Conservation (phyloP, 2,888 invertebrate genomes). For the Folsomia candida region DNA sequence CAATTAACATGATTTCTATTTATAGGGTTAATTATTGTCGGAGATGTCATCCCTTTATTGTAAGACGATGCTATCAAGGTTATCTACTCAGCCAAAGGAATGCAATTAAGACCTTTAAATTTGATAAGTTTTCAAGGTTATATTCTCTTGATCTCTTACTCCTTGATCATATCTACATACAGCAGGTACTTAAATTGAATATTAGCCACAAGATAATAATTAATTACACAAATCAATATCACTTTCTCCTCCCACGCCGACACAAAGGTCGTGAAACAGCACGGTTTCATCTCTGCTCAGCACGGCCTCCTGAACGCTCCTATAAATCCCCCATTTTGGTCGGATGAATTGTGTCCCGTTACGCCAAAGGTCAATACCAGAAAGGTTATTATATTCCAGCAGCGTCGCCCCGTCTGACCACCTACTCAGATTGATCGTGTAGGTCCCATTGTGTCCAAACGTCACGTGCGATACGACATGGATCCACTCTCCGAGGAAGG, state of each 20-base stretch:
- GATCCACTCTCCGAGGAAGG: slow-evolving; percentile 36
- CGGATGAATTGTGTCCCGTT: slow-evolving; percentile 12
- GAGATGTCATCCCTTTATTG: no score
- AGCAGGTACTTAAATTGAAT: no score
- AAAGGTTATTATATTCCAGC: slow-evolving; percentile 7
- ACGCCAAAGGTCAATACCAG: slow-evolving; percentile 32
- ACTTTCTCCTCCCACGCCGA: neutral
- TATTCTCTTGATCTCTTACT: no score
- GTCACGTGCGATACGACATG: slow-evolving; percentile 30
- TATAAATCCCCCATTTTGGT: slow-evolving; percentile 24
- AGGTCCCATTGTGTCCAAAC: slow-evolving; percentile 18
- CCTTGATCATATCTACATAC: no score
- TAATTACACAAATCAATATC: no score
- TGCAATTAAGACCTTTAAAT: no score
- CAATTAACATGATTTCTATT: no score
- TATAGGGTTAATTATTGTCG: no score
- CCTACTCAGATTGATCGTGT: slow-evolving; percentile 18
- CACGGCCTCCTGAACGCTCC: slow-evolving; percentile 21
- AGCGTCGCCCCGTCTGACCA: slow-evolving; percentile 14
- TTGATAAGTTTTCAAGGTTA: no score
- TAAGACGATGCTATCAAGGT: no score
- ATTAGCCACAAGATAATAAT: no score
- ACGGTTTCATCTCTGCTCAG: slow-evolving; percentile 24
- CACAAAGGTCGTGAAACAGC: slow-evolving; percentile 21
- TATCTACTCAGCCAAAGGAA: no score